Conservation (phyloP, 2,797 vertebrate species). For the Enteromius anoplus region DNA sequence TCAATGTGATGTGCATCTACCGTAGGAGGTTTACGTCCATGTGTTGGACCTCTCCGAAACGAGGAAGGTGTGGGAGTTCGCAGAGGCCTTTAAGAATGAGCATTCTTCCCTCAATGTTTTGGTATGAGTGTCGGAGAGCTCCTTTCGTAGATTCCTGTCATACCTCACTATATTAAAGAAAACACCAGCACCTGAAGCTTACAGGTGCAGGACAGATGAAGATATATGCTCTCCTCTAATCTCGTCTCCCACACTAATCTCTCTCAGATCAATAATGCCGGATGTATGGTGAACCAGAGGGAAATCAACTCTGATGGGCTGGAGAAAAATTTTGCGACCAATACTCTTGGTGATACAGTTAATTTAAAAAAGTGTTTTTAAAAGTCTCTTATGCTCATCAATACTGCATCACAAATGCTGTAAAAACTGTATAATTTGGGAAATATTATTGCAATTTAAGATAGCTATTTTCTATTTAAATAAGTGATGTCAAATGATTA, state of each 20-base stretch:
- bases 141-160: slow-evolving; percentile 7
- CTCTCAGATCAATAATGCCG: slow-evolving; percentile 78
- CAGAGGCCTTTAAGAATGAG: slow-evolving; percentile 75
- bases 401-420: background rate
- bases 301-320: slow-evolving; percentile 54
- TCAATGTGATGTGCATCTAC: background rate
- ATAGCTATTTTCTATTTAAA: background rate
- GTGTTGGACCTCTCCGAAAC: slow-evolving; percentile 77
- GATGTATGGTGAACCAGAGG: slow-evolving; percentile 75
- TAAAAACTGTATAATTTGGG: background rate
- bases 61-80: slow-evolving; percentile 76
- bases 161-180: slow-evolving; percentile 20
- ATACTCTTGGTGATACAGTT: slow-evolving; percentile 65
- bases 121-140: slow-evolving; percentile 62
- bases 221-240: slow-evolving; percentile 1
- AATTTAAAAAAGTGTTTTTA: background rate
- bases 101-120: slow-evolving; percentile 74
- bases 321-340: too few relatives aligned
- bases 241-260: background rate
- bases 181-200: background rate
- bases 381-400: background rate
- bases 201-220: slow-evolving; percentile 3
- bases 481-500: too few relatives aligned
- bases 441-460: background rate
- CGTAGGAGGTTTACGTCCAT: slow-evolving; percentile 75